Evolutionary conservation across 2,113 vertebrate genomes (phyloP).

Genomic region (Lonchura striata): DNA sequence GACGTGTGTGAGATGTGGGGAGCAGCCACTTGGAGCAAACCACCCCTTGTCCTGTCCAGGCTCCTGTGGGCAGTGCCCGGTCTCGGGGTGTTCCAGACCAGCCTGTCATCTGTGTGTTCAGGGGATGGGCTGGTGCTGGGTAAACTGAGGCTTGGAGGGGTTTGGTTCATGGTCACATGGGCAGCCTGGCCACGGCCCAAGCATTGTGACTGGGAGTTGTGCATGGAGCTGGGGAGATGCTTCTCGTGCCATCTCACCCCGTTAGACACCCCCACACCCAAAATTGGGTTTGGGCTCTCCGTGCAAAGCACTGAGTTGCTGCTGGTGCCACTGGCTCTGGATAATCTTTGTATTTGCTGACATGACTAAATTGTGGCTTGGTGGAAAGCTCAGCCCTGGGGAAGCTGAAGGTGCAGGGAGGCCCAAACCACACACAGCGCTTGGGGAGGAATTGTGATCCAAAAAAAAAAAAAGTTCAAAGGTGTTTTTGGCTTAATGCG

Average conservation of each 20-base stretch:
- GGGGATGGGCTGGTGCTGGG: not conserved
- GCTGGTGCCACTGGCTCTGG: not conserved
- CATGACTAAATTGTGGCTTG: not conserved
- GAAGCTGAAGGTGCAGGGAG: not conserved
- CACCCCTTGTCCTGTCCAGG: not conserved
- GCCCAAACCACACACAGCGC: conserved; percentile 44
- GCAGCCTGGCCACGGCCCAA: not conserved
- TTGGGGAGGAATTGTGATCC: not conserved
- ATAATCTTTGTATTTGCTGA: not conserved
- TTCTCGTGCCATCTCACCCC: accelerated
- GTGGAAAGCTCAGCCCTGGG: not conserved
- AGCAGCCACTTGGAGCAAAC: not conserved
- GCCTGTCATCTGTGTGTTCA: not conserved
- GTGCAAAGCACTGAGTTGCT: not conserved
- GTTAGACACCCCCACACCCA: accelerated
- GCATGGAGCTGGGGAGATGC: not conserved
- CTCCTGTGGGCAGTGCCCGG: not conserved
- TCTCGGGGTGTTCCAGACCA: not conserved
- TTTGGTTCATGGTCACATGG: not conserved
- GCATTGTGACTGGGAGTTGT: accelerated
- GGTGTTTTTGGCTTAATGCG: conserved; percentile 36
- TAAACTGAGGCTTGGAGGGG: conserved; percentile 25
- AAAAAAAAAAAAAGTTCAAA: conserved; percentile 55
- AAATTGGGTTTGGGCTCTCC: not conserved
- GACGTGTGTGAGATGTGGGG: accelerated